Conservation (phyloP, 2,888 invertebrate genomes). For the Andrena fulva region DNA sequence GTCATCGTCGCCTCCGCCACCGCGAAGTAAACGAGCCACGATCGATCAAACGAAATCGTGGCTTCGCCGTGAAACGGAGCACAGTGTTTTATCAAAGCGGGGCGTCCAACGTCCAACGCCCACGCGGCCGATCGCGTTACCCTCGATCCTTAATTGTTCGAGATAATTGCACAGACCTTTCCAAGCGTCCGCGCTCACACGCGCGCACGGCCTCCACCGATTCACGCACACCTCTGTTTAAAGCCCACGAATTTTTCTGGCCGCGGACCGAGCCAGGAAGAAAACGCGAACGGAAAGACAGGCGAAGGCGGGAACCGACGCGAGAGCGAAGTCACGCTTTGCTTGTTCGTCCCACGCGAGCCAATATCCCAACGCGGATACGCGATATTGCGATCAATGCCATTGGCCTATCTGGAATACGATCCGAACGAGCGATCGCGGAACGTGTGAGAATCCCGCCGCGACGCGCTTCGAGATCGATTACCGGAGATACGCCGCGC, state of each 20-base stretch:
- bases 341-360: slow-evolving; percentile 70
- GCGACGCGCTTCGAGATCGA: slow-evolving; percentile 64
- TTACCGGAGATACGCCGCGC: slow-evolving; percentile 51
- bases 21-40: not conserved
- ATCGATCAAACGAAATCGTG: not conserved
- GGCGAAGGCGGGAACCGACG: slow-evolving; percentile 47
- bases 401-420: slow-evolving; percentile 72
- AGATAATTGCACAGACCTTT: slow-evolving; percentile 49
- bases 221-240: slow-evolving; percentile 32
- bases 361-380: slow-evolving; percentile 68
- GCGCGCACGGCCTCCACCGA: not conserved
- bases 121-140: slow-evolving; percentile 35
- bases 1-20: too few relatives aligned
- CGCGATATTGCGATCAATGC: slow-evolving; percentile 72
- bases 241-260: slow-evolving; percentile 24
- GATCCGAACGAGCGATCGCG: slow-evolving; percentile 60
- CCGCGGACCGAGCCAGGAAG: slow-evolving; percentile 15
- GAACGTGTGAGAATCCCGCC: slow-evolving; percentile 67
- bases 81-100: not conserved
- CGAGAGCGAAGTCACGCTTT: slow-evolving; percentile 60
- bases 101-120: slow-evolving; percentile 11
- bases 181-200: slow-evolving; percentile 13
- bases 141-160: slow-evolving; percentile 45
- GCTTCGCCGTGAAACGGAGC: not conserved
- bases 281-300: slow-evolving; percentile 44